Evolutionary conservation across 2,113 vertebrate species (phyloP), one percentile per base, ranked within the genome.

Genomic region (Caracal caracal): DNA sequence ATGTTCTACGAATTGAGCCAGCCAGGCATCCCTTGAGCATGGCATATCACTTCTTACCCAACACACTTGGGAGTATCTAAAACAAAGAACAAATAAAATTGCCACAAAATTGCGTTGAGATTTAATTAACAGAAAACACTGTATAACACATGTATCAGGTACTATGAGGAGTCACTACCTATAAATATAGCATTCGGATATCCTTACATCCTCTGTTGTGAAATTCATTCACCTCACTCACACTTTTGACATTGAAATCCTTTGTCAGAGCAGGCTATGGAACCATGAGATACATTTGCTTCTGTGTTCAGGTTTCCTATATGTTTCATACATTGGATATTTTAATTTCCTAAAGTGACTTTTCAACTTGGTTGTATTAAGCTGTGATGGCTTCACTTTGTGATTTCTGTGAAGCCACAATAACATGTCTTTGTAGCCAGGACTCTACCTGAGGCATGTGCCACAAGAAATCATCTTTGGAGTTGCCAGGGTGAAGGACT

Each of bases 21-120:
- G 43, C 26, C 40, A 17, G 71, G 24, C 43, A 40, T 26, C 40
- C 40, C 26, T 43, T 81, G 87, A 97, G 30, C 66, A 71, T 10
- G 28, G 59, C 47, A 28, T 92, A 73, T 78, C 28, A 82, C 70
- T 96, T 96, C 65, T 89, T 81, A 81, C 2, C 61, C 22, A 30
- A 71, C 17, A 63, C 37, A 22, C 30, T 35, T 40, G 78, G 35
- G 59, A 56, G 71, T 89, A 51, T 79, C 65, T 80, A 78, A 66
- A 95, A 95, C 90, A 82, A 11, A 66, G 13, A 78, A 87, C 49
- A 73, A 87, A 59, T 47, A 87, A 68, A 87, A 61, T 63, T 93
- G n/a, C 81, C 15, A 90, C n/a, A 87, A 97, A 95, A 89, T 89
- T 95, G 35, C 49, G 40, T 40, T 89, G 78, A 79, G 71, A 47